Evolutionary conservation across 2,113 vertebrate genomes (phyloP).

Genomic region (Chinchilla lanigera): DNA sequence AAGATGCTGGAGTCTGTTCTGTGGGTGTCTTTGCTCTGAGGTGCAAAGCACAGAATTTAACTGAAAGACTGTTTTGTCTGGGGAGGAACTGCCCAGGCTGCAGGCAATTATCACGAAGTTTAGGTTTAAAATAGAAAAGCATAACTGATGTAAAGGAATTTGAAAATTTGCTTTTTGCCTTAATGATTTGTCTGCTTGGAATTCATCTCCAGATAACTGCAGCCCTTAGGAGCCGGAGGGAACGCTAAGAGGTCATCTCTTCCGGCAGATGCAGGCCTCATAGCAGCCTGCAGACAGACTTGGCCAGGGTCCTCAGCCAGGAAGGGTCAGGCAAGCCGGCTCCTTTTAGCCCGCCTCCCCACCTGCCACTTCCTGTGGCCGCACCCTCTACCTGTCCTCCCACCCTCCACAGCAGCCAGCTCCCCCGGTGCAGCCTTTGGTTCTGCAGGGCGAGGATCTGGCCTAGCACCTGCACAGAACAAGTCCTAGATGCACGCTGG

Average conservation of each 20-base stretch:
- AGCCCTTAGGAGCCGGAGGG: not conserved
- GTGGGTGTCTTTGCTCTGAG: not conserved
- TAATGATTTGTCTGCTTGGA: not conserved
- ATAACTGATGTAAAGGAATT: not conserved
- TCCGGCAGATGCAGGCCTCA: not conserved
- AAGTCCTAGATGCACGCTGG: not conserved
- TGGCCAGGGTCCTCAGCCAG: not conserved
- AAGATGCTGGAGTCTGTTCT: not conserved
- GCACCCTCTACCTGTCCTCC: not conserved
- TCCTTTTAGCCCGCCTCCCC: not conserved
- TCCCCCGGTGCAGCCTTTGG: not conserved
- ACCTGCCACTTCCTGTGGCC: not conserved
- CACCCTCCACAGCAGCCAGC: not conserved
- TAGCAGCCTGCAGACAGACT: not conserved
- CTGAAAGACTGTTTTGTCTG: slow-evolving; percentile 28
- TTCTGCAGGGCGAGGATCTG: not conserved
- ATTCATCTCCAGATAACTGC: not conserved
- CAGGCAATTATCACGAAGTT: not conserved
- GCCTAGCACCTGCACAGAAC: not conserved
- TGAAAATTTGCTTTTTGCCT: not conserved
- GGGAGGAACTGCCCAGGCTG: not conserved
- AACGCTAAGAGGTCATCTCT: not conserved
- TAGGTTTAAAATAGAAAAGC: not conserved
- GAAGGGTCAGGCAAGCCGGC: not conserved
- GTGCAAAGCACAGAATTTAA: not conserved